Evolutionary conservation across 2,888 invertebrate species (phyloP), one percentile per base, ranked within the genome.

Genomic region (Stenolophus ochropezus): DNA sequence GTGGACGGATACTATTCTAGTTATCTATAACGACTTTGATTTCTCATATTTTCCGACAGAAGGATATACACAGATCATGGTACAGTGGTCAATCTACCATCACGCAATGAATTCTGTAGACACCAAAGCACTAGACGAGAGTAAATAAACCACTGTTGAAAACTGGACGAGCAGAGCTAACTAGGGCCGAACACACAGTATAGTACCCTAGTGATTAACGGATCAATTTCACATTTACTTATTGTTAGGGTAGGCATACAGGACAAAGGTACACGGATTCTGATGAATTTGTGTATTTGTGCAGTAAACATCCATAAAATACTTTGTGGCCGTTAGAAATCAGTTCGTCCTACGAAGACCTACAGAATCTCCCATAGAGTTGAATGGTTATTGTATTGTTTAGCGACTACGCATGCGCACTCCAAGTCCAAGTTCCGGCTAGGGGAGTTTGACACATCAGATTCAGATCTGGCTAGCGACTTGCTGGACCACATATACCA

Each of bases 1-100:
- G 85, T 88, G 87, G 87, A 88, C 87, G 87, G 87, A 88, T 87
- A 86, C 87, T 86, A 87, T 85, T 86, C 86, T 86, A 86, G 85
- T 84, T 84, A 27, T 33, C 69, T 65, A 69, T 79, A 69, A 79
- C 27, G 79, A 79, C 51, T 79, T 79, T 69, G 61, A 79, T 73
- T 73, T 73, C 27, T 33, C 23, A 27, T 21, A 14, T 25, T 65
- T 65, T 65, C 8, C 16, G 47, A 47, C 42, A 71, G 71, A 42
- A 42, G 71, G 47, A 71, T 21, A 71, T 21, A 49, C 18, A 73
- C 49, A 73, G 11, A 25, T 61, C 77, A 61, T 47, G 65, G 16
- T 53, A 80, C 73, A 78, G 80, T 80, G 53, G 80, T 80, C 56
- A 71, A 79, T 79, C 69, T 71, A 79, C 79, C 71, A 79, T 79